Base-by-base conservation (phyloP, 1,140 invertebrate species). In the Sminthurinus signatus region DNA sequence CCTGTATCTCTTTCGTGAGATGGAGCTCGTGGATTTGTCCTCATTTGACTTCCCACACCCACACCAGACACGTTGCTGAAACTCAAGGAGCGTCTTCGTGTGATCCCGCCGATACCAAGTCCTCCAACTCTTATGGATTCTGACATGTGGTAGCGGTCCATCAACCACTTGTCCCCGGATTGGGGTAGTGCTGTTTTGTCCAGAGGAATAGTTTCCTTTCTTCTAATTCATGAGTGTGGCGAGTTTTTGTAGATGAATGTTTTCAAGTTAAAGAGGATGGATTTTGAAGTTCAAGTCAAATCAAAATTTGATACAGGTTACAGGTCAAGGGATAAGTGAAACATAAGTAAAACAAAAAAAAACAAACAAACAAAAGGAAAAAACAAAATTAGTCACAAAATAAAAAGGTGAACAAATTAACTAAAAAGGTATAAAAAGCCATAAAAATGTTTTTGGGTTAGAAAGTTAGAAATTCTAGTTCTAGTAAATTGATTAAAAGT, bases 341-440 rank as follows among this genome's bases (percentile, higher is more conserved):
- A 76, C 77, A 66, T 76, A 78, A 67, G 63, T 48, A 36, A 65
- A 57, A 42, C 55, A 57, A 67, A 27, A 36, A 51, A 58, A 65
- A 23, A 62, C 32, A 55, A 60, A 32, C 54, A 42, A 52, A 39
- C 61, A 48, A 63, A 17, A 36, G 70, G 67, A 63, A 62, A 51
- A 67, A 66, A 69, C 48, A 68, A 39, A 21, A 55, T 57, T 57
- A 36, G 32, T 36, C 32, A 36, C 32, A 15, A 36, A 36, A 36
- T 36, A 15, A 8, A 15, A 36, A 36, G 32, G 32, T 8, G 15
- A 15, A 15, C 32, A 36, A 15, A n/a, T n/a, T n/a, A n/a, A n/a
- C n/a, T n/a, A n/a, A n/a, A n/a, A n/a, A n/a, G n/a, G n/a, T n/a
- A n/a, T n/a, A n/a, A n/a, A n/a, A n/a, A n/a, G n/a, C n/a, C n/a